Conservation (phyloP, 2,888 invertebrate genomes). For the Ichneumon xanthorius region DNA sequence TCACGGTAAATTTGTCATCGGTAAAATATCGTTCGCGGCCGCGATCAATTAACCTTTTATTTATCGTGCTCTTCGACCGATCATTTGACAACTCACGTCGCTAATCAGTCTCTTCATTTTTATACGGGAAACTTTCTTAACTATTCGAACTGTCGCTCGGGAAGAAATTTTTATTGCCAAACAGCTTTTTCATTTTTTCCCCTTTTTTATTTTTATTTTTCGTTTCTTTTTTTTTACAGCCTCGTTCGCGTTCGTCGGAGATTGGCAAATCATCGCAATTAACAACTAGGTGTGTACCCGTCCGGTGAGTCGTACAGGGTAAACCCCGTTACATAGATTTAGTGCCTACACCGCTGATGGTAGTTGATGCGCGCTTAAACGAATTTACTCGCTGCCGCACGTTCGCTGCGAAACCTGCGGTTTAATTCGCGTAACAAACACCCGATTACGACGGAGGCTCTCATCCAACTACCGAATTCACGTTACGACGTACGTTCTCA, state of each 20-base stretch:
- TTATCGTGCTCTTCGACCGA: too few relatives aligned
- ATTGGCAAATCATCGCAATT: background rate
- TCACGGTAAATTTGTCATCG: too few relatives aligned
- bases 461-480: conserved; percentile 7
- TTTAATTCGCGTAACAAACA: conserved; percentile 41
- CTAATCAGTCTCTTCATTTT: too few relatives aligned
- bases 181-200: too few relatives aligned
- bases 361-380: conserved; percentile 30
- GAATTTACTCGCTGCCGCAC: conserved; percentile 36
- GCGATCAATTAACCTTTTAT: too few relatives aligned
- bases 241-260: background rate
- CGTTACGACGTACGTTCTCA: background rate
- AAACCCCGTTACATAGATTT: background rate
- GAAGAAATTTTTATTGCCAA: background rate
- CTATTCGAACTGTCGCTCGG: background rate
- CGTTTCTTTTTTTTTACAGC: background rate
- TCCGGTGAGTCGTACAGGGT: background rate
- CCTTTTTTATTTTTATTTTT: background rate
- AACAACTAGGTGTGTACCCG: background rate
- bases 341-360: background rate
- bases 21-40: too few relatives aligned
- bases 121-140: too few relatives aligned
- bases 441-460: conserved; percentile 22
- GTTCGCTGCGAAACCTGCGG: conserved; percentile 25
- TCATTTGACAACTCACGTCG: too few relatives aligned